Conservation (phyloP, 2,888 invertebrate genomes). For the Leptinotarsa peninsularis region DNA sequence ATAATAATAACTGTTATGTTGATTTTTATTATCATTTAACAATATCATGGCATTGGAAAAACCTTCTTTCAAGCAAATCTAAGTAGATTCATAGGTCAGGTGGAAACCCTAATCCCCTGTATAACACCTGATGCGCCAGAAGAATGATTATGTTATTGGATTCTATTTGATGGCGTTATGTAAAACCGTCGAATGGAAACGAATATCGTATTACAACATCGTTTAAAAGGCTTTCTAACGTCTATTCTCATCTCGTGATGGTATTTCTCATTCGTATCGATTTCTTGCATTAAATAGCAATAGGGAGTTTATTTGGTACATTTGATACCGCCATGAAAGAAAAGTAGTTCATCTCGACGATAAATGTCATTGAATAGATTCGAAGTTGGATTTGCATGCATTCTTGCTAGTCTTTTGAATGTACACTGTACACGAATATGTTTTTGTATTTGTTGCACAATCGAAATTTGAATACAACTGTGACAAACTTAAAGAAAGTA, state of each 20-base stretch:
- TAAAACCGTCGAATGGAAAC: slow-evolving; percentile 4
- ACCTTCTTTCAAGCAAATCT: too few species aligned
- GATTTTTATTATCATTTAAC: too few species aligned
- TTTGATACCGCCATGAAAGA: neutral
- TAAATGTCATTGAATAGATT: neutral
- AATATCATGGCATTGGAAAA: too few species aligned
- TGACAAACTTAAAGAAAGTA: too few species aligned
- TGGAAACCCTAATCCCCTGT: neutral
- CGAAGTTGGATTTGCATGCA: neutral
- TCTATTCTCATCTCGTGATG: neutral
- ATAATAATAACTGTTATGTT: too few species aligned
- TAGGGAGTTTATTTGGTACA: neutral
- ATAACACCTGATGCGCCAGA: neutral
- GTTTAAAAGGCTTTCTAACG: slow-evolving; percentile 7
- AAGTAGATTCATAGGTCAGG: neutral
- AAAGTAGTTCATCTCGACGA: neutral
- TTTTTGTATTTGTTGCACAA: too few species aligned
- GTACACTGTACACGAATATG: too few species aligned
- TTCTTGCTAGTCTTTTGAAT: too few species aligned
- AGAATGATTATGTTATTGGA: slow-evolving; percentile 4
- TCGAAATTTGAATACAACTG: too few species aligned
- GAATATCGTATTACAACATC: slow-evolving; percentile 11
- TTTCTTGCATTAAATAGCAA: neutral
- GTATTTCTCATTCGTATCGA: neutral
- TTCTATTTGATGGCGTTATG: neutral